Conservation (phyloP, 2,888 invertebrate species). For the Pseudeuparius sepicola region DNA sequence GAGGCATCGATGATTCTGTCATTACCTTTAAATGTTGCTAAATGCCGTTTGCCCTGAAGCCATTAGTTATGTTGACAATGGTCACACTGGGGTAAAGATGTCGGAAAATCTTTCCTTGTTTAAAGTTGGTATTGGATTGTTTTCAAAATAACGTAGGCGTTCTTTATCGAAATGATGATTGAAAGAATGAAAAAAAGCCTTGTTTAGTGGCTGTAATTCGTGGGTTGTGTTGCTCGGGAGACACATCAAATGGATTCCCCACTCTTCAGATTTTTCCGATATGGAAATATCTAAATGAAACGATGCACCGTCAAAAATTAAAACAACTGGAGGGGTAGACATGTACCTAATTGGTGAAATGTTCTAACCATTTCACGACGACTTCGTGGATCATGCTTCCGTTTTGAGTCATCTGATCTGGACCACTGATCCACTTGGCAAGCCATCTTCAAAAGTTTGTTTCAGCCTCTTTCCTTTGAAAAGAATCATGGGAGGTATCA, state of each 20-base stretch:
- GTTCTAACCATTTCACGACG: conserved; percentile 21
- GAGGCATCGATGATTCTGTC: no score
- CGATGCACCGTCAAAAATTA: conserved; percentile 28
- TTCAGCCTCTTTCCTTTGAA: conserved; percentile 25
- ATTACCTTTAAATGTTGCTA: conserved; percentile 15
- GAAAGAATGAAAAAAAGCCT: conserved; percentile 29
- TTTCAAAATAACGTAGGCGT: conserved; percentile 28
- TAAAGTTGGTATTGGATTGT: not conserved
- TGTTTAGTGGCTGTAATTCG: conserved; percentile 33
- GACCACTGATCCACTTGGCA: conserved; percentile 26
- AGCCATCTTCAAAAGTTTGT: conserved; percentile 19
- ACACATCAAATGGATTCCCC: conserved; percentile 29
- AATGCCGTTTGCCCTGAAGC: conserved; percentile 23
- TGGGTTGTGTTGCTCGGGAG: no score
- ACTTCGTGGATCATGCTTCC: conserved; percentile 2
- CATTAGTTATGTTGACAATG: conserved; percentile 23
- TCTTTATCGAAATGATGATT: conserved; percentile 1
- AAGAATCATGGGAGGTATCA: conserved; percentile 28
- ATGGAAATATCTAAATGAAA: conserved; percentile 27
- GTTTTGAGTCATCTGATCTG: not conserved
- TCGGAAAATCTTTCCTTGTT: conserved; percentile 18
- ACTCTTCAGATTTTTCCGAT: conserved; percentile 26
- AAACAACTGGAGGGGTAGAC: conserved; percentile 18
- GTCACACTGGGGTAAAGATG: conserved; percentile 22
- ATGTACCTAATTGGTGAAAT: conserved; percentile 25